A percentile compares a stretch with the other conserved stretches of the same genome.
These are phyloP conservation scores for Tragopan temminckii DNA, from an alignment of 2,797 vertebrate genomes.

Conservation along the genomic window DNA sequence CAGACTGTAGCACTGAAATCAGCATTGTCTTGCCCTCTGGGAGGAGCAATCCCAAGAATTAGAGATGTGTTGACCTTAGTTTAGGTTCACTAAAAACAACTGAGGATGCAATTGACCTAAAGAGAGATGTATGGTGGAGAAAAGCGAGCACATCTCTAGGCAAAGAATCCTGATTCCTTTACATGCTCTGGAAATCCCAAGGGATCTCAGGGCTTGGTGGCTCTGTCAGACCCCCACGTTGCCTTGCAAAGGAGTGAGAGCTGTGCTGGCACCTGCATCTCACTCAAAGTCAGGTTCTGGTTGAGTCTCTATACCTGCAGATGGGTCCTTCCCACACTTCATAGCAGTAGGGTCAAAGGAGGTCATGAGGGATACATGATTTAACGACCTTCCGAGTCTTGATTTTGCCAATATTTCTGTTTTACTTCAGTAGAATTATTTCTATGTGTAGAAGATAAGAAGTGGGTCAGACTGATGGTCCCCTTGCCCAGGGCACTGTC, in stretches of 20 bases:
- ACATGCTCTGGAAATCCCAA: background rate
- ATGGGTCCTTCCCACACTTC: background rate
- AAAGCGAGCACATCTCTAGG: background rate
- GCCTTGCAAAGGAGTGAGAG: background rate
- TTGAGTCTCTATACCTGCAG: background rate
- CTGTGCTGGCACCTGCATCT: background rate
- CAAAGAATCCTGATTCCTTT: background rate
- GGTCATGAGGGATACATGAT: background rate
- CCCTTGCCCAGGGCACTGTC: background rate
- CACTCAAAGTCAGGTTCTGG: background rate
- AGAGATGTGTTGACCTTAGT: background rate
- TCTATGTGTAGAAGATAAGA: background rate
- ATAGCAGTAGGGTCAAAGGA: background rate
- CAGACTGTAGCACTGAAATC: background rate
- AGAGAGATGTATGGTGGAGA: background rate
- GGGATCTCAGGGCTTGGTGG: background rate
- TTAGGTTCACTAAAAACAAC: background rate
- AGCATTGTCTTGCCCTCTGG: background rate
- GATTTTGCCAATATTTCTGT: background rate
- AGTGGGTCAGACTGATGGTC: background rate
- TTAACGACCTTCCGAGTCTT: background rate
- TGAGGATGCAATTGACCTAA: background rate
- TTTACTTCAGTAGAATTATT: background rate
- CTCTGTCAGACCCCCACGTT: background rate
- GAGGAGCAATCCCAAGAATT: background rate